A percentile compares a stretch with the other conserved stretches of the same genome.
Evolutionary conservation across 1,140 invertebrate species (phyloP).

Genomic region (Papilio helenus): DNA sequence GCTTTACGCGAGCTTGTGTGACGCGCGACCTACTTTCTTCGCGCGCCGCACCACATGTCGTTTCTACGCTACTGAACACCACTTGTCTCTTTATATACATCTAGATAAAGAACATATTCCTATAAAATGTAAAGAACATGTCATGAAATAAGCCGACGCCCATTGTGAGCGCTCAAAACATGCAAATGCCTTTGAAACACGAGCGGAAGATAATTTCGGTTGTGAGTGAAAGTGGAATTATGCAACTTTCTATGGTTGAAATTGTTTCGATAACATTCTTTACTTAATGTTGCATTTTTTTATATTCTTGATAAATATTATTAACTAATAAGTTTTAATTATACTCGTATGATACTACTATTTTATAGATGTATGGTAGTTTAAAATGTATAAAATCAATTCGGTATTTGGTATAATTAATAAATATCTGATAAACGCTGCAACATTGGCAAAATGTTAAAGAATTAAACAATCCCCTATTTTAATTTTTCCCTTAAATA

Average conservation of each 20-base stretch:
- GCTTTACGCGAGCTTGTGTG: conserved; percentile 74
- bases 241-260: conserved; percentile 75
- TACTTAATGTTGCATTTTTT: background rate
- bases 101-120: conserved; percentile 60
- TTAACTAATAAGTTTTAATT: too few relatives aligned
- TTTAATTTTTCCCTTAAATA: too few relatives aligned
- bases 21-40: conserved; percentile 77
- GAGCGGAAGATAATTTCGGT: conserved; percentile 66
- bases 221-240: conserved; percentile 80
- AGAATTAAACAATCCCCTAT: background rate
- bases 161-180: conserved; percentile 56
- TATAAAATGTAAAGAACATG: conserved; percentile 38
- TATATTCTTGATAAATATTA: background rate
- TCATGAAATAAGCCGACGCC: conserved; percentile 50
- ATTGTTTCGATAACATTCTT: background rate
- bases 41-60: conserved; percentile 64
- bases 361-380: too few relatives aligned
- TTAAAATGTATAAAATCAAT: too few relatives aligned
- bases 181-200: conserved; percentile 71
- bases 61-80: conserved; percentile 55
- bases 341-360: too few relatives aligned
- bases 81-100: conserved; percentile 55
- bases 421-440: background rate
- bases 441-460: background rate
- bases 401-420: too few relatives aligned